Base-by-base conservation (phyloP, 1,140 invertebrate genomes). In the Drosophila athabasca region DNA sequence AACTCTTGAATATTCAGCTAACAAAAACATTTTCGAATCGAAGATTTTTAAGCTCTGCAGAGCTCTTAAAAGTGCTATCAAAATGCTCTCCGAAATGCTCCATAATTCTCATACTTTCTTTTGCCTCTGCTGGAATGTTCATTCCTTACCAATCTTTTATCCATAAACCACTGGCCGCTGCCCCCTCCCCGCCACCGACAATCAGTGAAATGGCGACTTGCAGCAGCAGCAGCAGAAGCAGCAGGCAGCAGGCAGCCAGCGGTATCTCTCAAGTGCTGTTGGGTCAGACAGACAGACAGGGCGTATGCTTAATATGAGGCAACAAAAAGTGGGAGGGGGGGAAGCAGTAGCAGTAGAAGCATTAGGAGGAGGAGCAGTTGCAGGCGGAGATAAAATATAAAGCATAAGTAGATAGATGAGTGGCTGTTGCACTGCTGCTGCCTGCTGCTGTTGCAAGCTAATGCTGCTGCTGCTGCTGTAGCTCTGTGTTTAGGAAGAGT, bases 361-460 rank as follows among this genome's bases (percentile, higher is more conserved):
- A 59, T 26, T 39, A 39, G 64, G 35, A 53, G 45, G 31, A 19
- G 60, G 59, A 64, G 50, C 67, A 69, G 55, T 61, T 72, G 78
- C 62, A 45, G 35, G 11, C 60, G 72, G 54, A 76, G 72, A 81
- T 80, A 72, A 81, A 72, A 81, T 76, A 82, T 82, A 82, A 82
- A 76, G 64, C 79, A 77, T 82, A 82, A 82, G 79, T 82, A 82
- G 79, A 82, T 82, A 74, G 73, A 82, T 82, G 79, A 82, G 79
- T 82, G 74, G 79, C 60, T 74, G 71, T 61, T 64, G 70, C 49
- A 19, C 59, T 31, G n/a, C 51, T 24, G 52, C 52, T 64, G 17
- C 52, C 68, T 22, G 50, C 50, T 43, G 67, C 58, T 64, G 58
- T 35, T 51, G 52, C 26, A 26, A 26, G 24, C 24, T 26, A 26